phyloP scores from a whole-genome alignment of 2,888 invertebrate genomes.

The Tubulanus polymorphus region DNA sequence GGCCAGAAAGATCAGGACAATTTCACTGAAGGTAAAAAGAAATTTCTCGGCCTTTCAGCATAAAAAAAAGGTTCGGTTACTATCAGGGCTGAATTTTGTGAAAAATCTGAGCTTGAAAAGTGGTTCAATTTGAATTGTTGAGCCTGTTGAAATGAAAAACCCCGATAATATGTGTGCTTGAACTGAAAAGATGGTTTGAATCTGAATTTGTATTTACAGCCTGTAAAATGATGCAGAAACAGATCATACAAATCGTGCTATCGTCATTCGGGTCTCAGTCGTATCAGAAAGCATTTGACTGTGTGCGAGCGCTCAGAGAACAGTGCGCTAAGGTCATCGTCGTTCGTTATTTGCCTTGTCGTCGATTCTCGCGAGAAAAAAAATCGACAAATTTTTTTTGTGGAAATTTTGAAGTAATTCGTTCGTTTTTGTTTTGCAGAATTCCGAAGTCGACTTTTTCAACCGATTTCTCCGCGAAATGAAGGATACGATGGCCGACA shows the following conservation, averaged over 20 bases:
- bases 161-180: background rate
- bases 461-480: conserved; percentile 39
- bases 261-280: conserved; percentile 50
- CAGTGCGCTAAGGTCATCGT: conserved; percentile 38
- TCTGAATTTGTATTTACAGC: conserved; percentile 51
- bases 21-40: conserved; percentile 45
- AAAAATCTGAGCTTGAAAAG: background rate
- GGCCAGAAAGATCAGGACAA: conserved; percentile 40
- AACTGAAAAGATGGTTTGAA: too few species aligned
- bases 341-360: background rate
- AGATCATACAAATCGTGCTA: conserved; percentile 43
- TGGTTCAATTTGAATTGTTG: background rate
- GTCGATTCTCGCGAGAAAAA: background rate
- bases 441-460: conserved; percentile 32
- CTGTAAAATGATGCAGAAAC: conserved; percentile 50
- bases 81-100: background rate
- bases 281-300: conserved; percentile 49
- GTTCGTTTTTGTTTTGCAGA: conserved; percentile 32
- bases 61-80: too few species aligned
- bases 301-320: conserved; percentile 41
- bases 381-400: background rate
- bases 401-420: too few species aligned
- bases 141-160: background rate
- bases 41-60: too few species aligned
- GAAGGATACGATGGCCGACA: conserved; percentile 38